A percentile compares a stretch with the other conserved stretches of the same genome.
These are phyloP conservation scores for Metopolophium dirhodum DNA, from an alignment of 1,140 invertebrate species.

Conservation along the genomic window DNA sequence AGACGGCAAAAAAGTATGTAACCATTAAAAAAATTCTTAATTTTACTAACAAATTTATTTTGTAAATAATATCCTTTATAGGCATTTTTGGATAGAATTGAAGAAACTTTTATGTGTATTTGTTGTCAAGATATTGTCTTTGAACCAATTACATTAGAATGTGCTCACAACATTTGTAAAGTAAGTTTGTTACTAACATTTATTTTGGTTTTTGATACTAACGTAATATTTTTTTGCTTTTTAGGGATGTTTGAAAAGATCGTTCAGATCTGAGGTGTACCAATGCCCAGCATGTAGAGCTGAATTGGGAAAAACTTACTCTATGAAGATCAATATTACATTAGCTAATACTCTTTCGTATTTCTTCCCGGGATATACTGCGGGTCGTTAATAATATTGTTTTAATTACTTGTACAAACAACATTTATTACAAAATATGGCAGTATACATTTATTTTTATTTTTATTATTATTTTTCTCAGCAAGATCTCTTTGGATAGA, in stretches of 20 bases:
- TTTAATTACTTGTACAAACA: too few relatives aligned
- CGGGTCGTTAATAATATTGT: not conserved
- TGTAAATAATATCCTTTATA: slow-evolving; percentile 62
- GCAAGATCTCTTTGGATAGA: too few relatives aligned
- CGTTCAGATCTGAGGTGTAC: slow-evolving; percentile 72
- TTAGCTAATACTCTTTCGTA: not conserved
- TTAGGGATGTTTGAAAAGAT: slow-evolving; percentile 71
- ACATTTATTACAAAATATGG: too few relatives aligned
- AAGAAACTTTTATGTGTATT: slow-evolving; percentile 76
- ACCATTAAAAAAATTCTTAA: not conserved
- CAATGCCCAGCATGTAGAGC: slow-evolving; percentile 75
- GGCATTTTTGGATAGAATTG: slow-evolving; percentile 72
- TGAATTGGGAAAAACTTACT: slow-evolving; percentile 67
- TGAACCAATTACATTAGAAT: slow-evolving; percentile 77
- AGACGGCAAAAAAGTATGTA: slow-evolving; percentile 66
- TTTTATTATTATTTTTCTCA: too few relatives aligned
- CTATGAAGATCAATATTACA: not conserved
- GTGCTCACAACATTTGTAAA: slow-evolving; percentile 79
- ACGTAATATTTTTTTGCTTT: not conserved
- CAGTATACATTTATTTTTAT: too few relatives aligned
- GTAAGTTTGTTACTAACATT: slow-evolving; percentile 63
- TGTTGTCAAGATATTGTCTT: slow-evolving; percentile 81
- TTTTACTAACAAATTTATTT: not conserved
- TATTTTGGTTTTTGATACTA: too few relatives aligned
- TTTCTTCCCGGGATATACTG: not conserved